Evolutionary conservation across 2,113 vertebrate genomes (phyloP), one percentile per base, ranked within the genome.

Genomic region (Picathartes gymnocephalus): DNA sequence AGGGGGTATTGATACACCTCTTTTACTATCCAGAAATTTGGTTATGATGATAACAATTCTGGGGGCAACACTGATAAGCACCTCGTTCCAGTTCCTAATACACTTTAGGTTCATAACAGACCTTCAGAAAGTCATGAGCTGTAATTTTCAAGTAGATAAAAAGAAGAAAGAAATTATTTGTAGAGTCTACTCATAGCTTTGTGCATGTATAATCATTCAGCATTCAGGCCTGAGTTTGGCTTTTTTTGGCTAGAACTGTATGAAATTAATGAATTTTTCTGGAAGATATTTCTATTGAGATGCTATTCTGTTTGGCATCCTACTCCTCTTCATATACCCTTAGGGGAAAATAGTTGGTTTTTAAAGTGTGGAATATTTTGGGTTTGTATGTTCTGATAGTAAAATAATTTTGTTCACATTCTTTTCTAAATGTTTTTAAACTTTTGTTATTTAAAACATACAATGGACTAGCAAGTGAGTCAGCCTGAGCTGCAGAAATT

Each of bases 261-360:
- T 61, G 25, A 89, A 65, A 89, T 22, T 30, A 2, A 2, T 39
- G 47, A 10, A 39, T 88, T 54, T 19, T 65, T 68, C 71, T 37
- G 15, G 14, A 73, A 77, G 30, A 45, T 21, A 51, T 80, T 93
- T 42, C 15, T 24, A 9, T 25, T 80, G 14, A 77, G 31, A 15
- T 58, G 31, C 31, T 66, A 51, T 13, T 45, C 13, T 54, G 3
- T 44, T 65, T 82, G n/a, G 3, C 25, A 64, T 21, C 22, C 10
- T 68, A 12, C 15, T 51, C 33, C 14, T 81, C 35, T 57, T 78
- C 40, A 20, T 35, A 37, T 27, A n/a, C 35, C 58, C 6, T 39
- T 76, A 6, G 18, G 30, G 6, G 1, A 50, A 83, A 89, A 37
- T 1, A 61, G 9, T 3, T 57, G 2, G 0, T 15, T 39, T 81